Evolutionary conservation across 2,113 vertebrate genomes (phyloP), one percentile per base, ranked within the genome.

Genomic region (Mugil cephalus): DNA sequence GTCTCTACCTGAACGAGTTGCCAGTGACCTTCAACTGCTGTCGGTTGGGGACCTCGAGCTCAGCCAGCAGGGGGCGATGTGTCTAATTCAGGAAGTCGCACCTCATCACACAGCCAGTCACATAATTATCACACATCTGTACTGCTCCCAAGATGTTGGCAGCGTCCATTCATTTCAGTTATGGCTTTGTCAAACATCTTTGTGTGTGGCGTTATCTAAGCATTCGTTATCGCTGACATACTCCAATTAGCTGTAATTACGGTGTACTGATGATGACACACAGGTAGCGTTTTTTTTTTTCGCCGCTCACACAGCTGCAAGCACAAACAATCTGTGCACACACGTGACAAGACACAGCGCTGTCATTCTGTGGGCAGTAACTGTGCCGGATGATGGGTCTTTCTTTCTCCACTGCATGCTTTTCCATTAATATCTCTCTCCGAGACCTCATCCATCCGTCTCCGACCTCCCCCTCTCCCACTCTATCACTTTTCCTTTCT

Each of bases 151-250:
- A 51, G 74, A 72, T 54, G 30, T 51, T 73, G 77, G 58, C 82
- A 47, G 74, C 24, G 68, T 86, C 80, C 88, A 88, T 91, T 83
- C 85, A 86, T 68, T 86, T 72, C 83, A 21, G 82, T 93, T 90
- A 90, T 50, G 42, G 52, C 21, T 34, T 66, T 84, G 87, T 93
- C 90, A 89, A 71, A 70, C 58, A 59, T 80, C 74, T 86, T 77
- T 76, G 78, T 78, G 72, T 74, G 83, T 62, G 73, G 55, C 51
- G 17, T 61, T 68, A 58, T 53, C 76, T 45, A 46, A 66, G 74
- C 87, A 91, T 92, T 83, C 24, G 82, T 93, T 89, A 91, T 86
- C 53, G 24, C 55, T 88, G 91, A 85, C 88, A 86, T 77, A 55
- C 80, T 85, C 91, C 87, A 90, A 93, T 92, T 92, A 93, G 87